Conservation (phyloP, 2,113 vertebrate species). For the Proterorhinus semilunaris region DNA sequence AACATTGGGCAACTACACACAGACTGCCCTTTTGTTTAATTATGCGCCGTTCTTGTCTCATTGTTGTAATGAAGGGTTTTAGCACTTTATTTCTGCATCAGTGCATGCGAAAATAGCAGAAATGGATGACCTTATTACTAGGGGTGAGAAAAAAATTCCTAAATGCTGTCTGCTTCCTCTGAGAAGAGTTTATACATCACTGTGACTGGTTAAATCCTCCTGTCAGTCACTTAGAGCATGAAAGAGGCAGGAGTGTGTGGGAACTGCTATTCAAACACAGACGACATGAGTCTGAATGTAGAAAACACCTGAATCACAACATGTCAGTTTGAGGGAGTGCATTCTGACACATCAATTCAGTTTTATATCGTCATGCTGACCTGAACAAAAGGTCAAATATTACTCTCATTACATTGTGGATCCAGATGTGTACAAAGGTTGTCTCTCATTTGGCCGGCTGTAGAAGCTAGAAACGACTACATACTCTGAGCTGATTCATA, state of each 20-base stretch:
- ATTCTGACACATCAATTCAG: too few relatives aligned
- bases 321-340: too few relatives aligned
- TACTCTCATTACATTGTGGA: not conserved
- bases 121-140: conserved; percentile 34
- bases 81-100: not conserved
- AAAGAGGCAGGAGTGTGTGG: too few relatives aligned
- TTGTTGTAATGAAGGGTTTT: not conserved
- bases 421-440: not conserved
- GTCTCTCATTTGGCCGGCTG: not conserved
- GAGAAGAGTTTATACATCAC: not conserved
- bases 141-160: too few relatives aligned
- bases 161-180: too few relatives aligned
- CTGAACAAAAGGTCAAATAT: too few relatives aligned
- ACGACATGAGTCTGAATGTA: too few relatives aligned
- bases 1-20: not conserved
- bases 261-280: too few relatives aligned
- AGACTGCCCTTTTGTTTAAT: not conserved
- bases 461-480: not conserved
- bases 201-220: too few relatives aligned
- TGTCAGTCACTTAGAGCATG: too few relatives aligned
- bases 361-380: too few relatives aligned
- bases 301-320: too few relatives aligned
- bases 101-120: conserved; percentile 16
- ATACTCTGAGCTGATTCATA: conserved; percentile 6
- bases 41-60: not conserved